Evolutionary conservation across 2,113 vertebrate genomes (phyloP), one percentile per base, ranked within the genome.

Genomic region (Eurypyga helias): DNA sequence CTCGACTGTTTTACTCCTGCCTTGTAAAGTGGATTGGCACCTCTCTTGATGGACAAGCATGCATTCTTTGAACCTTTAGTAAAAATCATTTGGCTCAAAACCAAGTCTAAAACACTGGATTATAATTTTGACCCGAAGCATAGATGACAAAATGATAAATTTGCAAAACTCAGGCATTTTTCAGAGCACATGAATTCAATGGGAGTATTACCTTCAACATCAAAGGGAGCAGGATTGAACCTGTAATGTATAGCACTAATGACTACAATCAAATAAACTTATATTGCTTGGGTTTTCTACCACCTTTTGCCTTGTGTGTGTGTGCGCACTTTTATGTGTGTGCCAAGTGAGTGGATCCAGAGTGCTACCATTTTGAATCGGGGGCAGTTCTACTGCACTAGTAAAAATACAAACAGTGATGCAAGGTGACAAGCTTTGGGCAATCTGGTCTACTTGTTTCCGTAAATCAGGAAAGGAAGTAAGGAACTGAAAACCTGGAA

Each of bases 161-260:
- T 93, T 76, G 69, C 81, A 89, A 65, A 95, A 84, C 65, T 78
- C 73, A 10, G 81, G 91, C 89, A 18, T 95, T 95, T 96, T 93
- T 82, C 60, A 45, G 79, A 90, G 92, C 52, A 15, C 71, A 12
- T 71, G 65, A 71, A 90, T 91, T 93, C 82, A 60, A 51, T 38
- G 90, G 71, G 67, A 81, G 34, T n/a, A 64, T 83, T 52, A 84
- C 71, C 76, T 51, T 81, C 51, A 13, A 52, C 82, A 86, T 94
- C 85, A 94, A 96, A 96, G 88, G 67, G 85, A 94, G 64, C 92
- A 93, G 94, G 94, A 96, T 89, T 75, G 92, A 86, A 76, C 85
- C 87, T 76, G 33, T 81, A 88, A 90, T 23, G 36, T 77, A 3
- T 13, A 66, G 76, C 64, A 25, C 23, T 89, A 92, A 92, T 90